phyloP scores from a whole-genome alignment of 2,888 invertebrate species.

The Apodemia hepburni region DNA sequence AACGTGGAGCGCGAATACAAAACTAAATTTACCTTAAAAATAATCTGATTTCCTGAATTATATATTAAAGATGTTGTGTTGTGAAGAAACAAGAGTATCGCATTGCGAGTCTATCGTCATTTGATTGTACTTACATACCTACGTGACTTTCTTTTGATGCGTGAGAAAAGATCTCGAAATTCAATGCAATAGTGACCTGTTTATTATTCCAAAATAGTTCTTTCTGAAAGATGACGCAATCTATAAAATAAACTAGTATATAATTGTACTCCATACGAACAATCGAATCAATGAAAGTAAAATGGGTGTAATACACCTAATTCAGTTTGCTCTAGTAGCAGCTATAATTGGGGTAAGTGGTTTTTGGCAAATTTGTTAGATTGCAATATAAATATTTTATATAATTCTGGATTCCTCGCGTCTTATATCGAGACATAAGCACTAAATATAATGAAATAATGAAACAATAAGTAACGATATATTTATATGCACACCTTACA shows the following conservation, averaged over 20 bases:
- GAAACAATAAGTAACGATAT: too few species aligned
- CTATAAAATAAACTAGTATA: constrained; percentile 3
- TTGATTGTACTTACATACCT: constrained; percentile 5
- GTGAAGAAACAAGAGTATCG: constrained; percentile 9
- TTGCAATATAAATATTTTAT: too few species aligned
- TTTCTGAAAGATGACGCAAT: constrained; percentile 10
- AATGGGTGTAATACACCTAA: too few species aligned
- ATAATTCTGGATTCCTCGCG: too few species aligned
- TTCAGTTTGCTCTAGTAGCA: too few species aligned
- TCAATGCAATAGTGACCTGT: constrained; percentile 14
- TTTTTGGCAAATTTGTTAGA: too few species aligned
- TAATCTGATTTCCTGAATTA: background rate
- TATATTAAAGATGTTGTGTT: background rate
- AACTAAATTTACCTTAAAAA: background rate
- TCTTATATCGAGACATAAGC: too few species aligned
- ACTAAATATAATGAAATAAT: too few species aligned
- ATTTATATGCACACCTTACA: too few species aligned
- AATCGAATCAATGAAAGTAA: too few species aligned
- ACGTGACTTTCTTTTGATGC: constrained; percentile 10
- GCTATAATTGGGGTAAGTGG: too few species aligned
- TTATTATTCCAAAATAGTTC: constrained; percentile 3
- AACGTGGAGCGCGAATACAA: background rate
- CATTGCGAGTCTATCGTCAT: constrained; percentile 7
- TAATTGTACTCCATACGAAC: background rate
- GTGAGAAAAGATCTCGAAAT: constrained; percentile 11